phyloP scores from a whole-genome alignment of 2,797 vertebrate genomes.

The Helostoma temminkii region DNA sequence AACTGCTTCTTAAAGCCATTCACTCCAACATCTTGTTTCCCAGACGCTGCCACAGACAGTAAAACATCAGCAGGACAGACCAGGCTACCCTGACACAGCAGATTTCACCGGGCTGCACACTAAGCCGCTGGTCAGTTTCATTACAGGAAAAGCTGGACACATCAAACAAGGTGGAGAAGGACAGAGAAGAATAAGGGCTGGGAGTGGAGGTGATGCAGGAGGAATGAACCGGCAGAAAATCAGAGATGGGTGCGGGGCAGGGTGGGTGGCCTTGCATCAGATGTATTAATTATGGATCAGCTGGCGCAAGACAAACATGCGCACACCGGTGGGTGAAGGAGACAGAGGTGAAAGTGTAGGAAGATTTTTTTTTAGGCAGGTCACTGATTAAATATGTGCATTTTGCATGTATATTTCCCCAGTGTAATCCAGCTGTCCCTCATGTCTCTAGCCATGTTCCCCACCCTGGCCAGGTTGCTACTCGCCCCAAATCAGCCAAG shows the following conservation, averaged over 20 bases:
- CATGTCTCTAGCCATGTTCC: background rate
- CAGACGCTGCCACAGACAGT: slow-evolving; percentile 35
- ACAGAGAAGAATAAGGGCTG: slow-evolving; percentile 1
- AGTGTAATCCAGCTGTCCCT: background rate
- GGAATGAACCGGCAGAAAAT: background rate
- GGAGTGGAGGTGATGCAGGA: slow-evolving; percentile 28
- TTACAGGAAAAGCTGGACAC: slow-evolving; percentile 2
- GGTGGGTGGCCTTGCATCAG: slow-evolving; percentile 65
- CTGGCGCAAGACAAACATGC: slow-evolving; percentile 44
- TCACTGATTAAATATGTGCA: slow-evolving; percentile 1
- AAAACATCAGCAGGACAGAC: slow-evolving; percentile 40
- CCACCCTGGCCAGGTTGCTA: slow-evolving; percentile 23
- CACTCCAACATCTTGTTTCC: background rate
- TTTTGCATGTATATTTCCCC: background rate
- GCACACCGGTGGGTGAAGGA: slow-evolving; percentile 21
- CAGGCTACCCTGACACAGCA: slow-evolving; percentile 73
- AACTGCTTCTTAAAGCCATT: background rate
- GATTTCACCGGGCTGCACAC: slow-evolving; percentile 41
- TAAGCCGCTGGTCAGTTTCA: slow-evolving; percentile 25
- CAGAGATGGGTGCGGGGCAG: slow-evolving; percentile 25
- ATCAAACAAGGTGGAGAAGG: slow-evolving; percentile 1
- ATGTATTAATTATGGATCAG: slow-evolving; percentile 76
- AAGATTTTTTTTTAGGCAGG: background rate
- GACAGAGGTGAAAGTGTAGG: slow-evolving; percentile 19
- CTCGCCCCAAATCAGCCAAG: slow-evolving; percentile 41